Percentiles rank a stretch among this genome's conserved stretches.
These are phyloP conservation scores for Drosophila oshimai DNA, from an alignment of 1,140 invertebrate genomes.

Conservation along the genomic window DNA sequence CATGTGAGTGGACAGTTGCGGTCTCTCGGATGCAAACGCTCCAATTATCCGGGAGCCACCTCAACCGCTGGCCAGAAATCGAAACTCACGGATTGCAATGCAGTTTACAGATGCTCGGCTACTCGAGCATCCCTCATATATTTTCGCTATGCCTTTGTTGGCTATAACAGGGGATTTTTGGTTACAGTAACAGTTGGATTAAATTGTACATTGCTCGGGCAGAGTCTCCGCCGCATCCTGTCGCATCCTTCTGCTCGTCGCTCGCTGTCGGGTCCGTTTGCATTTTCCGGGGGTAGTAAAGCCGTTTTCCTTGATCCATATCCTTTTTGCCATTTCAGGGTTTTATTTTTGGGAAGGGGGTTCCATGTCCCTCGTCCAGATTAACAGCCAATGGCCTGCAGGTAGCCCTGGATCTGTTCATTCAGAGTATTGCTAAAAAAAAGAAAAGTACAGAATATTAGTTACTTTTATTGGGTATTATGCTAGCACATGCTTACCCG, in stretches of 20 bases:
- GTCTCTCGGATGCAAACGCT: slow-evolving; percentile 28
- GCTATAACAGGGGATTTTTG: slow-evolving; percentile 40
- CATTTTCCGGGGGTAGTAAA: slow-evolving; percentile 31
- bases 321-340: slow-evolving; percentile 1
- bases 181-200: slow-evolving; percentile 69
- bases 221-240: slow-evolving; percentile 2
- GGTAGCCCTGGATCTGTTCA: slow-evolving; percentile 35
- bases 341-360: neutral
- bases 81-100: slow-evolving; percentile 30
- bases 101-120: slow-evolving; percentile 59
- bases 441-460: too few relatives aligned
- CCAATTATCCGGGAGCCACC: slow-evolving; percentile 30
- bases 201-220: slow-evolving; percentile 57
- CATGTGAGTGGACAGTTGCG: slow-evolving; percentile 38
- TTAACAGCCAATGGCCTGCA: slow-evolving; percentile 50
- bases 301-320: neutral
- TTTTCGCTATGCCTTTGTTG: slow-evolving; percentile 39
- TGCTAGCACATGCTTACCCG: slow-evolving; percentile 16
- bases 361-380: neutral
- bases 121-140: slow-evolving; percentile 55
- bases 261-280: slow-evolving; percentile 39
- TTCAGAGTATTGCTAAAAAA: slow-evolving; percentile 24
- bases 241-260: slow-evolving; percentile 25
- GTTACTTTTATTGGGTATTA: too few relatives aligned
- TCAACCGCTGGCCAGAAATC: slow-evolving; percentile 6